Base-by-base conservation (phyloP, 2,113 vertebrate genomes). In the Leucoraja erinaceus region DNA sequence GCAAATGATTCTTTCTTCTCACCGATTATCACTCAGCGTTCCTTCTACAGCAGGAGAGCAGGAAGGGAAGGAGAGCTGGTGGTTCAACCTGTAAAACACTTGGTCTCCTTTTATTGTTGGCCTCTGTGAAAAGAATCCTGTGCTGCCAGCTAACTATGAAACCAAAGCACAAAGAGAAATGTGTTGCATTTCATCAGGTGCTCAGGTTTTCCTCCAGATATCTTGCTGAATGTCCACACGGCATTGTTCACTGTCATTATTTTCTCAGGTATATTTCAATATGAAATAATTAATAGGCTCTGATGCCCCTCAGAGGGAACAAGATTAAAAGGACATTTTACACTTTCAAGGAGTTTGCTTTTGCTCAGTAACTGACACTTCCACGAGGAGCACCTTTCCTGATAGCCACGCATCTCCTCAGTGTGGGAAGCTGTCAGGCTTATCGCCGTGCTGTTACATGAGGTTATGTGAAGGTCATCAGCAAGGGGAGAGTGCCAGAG, bases 401-500 rank as follows among this genome's bases (percentile, higher is more conserved):
- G 22, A 72, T 91, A 22, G 33, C 66, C 33, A 38, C 8, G n/a
- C 22, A 31, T 20, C 63, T n/a, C 5, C 18, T 70, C 88, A 47
- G 18, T 91, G 66, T 0, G 83, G 83, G 38, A 91, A 70, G 68
- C 88, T 91, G 33, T 25, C 66, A 72, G 11, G 66, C 38, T 91
- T 20, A 28, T 72, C 66, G 28, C 31, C 38, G 31, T 63, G 22
- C 31, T 70, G 18, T 54, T 72, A 68, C 31, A 47, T 10, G 38
- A 91, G 90, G 68, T 91, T 88, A 63, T 31, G 5, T 14, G 22
- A 91, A 72, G 90, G 66, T 91, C 90, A 91, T 10, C 90, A 72
- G 68, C 66, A 9, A 90, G 47, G 61, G 66, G 63, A n/a, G 31
- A 66, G 86, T 66, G 5, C n/a, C 68, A 66, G 31, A 68, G 4